Base-by-base conservation (phyloP, 1,140 invertebrate genomes). In the Microplitis mediator region DNA sequence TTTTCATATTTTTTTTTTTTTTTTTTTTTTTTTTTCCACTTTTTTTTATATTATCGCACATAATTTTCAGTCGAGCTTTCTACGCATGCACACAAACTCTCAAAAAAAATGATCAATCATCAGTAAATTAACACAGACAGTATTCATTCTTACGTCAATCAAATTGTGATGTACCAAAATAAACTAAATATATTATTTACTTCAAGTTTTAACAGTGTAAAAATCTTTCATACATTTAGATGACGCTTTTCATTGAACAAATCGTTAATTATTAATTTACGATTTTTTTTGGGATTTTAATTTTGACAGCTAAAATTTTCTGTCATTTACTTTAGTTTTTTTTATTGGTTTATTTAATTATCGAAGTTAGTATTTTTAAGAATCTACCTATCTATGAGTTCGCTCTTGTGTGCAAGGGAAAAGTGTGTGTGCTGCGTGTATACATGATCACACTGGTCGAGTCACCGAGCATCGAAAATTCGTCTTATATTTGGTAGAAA, bases 111-210 rank as follows among this genome's bases (percentile, higher is more conserved):
- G 6, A 39, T 39, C 39, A 39, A 39, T 39, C 39, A 39, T 39
- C 39, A 39, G 39, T 39, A 6, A 39, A 39, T 39, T 39, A 39
- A 39, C 52, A 56, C 1, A 56, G 11, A 60, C 58, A 14, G 69
- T 65, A 51, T 23, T 51, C 39, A 16, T 45, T 62, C 68, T 61
- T 32, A 60, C 35, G 4, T 78, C 74, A 82, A 82, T 86, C 83
- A 83, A 83, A 83, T 85, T 82, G 81, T 85, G 83, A 86, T 85
- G 84, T 85, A 86, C 85, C 84, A 85, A 86, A 86, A 86, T 86
- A 86, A 85, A 86, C 84, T 86, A 86, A 85, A 86, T 85, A 85
- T 85, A 85, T 86, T 85, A 85, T 86, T 86, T 85, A 86, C 84
- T 86, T 86, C 83, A 86, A 85, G 83, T 85, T 83, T 86, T 81